Conservation (phyloP, 2,888 invertebrate species). For the Lasioglossum oenotherae region DNA sequence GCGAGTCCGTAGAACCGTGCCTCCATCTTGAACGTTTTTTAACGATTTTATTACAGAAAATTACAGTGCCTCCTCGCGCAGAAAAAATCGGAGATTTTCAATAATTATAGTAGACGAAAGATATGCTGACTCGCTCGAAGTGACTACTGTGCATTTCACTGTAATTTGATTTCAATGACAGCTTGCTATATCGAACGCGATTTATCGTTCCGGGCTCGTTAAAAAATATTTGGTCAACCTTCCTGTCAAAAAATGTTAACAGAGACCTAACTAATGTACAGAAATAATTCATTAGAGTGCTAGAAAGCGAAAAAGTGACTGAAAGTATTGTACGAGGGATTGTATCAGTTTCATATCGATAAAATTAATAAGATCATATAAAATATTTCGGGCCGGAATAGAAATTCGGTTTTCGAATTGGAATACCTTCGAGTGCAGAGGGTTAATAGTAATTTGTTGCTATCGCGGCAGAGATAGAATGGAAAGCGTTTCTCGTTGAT, state of each 20-base stretch:
- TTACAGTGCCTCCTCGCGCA: neutral
- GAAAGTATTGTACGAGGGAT: no score
- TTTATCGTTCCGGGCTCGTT: neutral
- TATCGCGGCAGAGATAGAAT: neutral
- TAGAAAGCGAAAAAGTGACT: no score
- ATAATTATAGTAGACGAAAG: neutral
- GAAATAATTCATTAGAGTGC: no score
- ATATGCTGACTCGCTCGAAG: neutral
- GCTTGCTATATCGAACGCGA: neutral
- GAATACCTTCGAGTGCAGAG: no score
- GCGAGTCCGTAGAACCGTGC: constrained; percentile 68
- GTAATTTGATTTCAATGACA: neutral
- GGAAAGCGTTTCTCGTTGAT: neutral
- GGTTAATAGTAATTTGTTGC: neutral
- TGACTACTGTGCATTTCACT: neutral
- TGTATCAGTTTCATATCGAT: no score
- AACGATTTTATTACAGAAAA: constrained; percentile 2
- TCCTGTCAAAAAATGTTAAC: no score
- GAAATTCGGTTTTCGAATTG: no score
- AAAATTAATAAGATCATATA: no score
- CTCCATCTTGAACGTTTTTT: neutral
- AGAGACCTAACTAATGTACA: no score
- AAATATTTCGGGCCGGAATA: no score
- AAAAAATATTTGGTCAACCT: neutral
- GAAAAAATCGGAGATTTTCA: neutral